Conservation (phyloP, 2,797 vertebrate species). For the Tauraco hartlaubi region DNA sequence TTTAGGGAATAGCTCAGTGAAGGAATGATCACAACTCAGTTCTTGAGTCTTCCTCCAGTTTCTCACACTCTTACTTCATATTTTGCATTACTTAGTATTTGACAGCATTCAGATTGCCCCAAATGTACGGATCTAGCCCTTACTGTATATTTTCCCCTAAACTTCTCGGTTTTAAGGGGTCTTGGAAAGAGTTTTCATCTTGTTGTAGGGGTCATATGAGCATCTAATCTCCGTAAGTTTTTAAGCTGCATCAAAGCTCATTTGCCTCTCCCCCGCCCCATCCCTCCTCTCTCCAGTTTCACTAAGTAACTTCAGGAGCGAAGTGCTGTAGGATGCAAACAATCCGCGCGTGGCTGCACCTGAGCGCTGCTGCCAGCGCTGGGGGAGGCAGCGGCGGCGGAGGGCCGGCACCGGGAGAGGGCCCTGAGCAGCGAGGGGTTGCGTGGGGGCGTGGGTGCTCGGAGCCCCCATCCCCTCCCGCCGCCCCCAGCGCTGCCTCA, state of each 20-base stretch:
- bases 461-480: not conserved
- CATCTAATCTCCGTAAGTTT: slow-evolving; percentile 32
- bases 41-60: not conserved
- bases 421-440: not conserved
- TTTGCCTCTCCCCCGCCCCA: not conserved
- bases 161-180: slow-evolving; percentile 4
- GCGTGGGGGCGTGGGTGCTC: rapidly evolving
- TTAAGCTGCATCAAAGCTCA: slow-evolving; percentile 42
- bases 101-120: not conserved
- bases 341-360: rapidly evolving
- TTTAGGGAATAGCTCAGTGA: not conserved
- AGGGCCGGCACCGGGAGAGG: not conserved
- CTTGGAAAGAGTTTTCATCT: slow-evolving; percentile 25
- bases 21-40: not conserved
- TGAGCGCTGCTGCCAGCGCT: not conserved
- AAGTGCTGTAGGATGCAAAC: not conserved
- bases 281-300: not conserved
- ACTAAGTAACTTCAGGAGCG: not conserved
- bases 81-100: not conserved
- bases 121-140: not conserved
- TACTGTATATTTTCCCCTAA: not conserved
- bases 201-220: slow-evolving; percentile 19
- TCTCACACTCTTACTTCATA: not conserved
- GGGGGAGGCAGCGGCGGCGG: not conserved
- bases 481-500: not conserved